A percentile compares a stretch with the other conserved stretches of the same genome.
Conservation (phyloP, 2,113 vertebrate genomes). For the Stegostoma tigrinum region DNA sequence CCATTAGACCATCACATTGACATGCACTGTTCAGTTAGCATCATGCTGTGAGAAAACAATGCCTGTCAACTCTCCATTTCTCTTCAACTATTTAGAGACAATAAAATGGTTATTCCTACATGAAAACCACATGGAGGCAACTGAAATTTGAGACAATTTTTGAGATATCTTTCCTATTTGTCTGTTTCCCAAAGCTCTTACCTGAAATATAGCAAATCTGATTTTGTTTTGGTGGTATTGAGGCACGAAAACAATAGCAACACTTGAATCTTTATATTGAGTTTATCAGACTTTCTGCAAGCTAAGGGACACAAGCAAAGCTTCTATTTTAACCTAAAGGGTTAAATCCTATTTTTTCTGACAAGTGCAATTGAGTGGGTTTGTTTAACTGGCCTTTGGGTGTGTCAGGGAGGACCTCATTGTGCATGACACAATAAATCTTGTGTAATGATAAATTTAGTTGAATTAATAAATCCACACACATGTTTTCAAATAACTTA, state of each 20-base stretch:
- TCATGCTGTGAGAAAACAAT: not conserved
- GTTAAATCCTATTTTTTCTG: not conserved
- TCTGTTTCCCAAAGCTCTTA: not conserved
- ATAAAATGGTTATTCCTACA: not conserved
- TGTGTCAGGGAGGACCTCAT: not conserved
- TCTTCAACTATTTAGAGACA: not conserved
- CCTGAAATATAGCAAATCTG: not conserved
- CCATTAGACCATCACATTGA: no score
- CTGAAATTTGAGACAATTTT: not conserved
- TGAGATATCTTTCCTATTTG: not conserved
- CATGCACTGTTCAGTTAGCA: not conserved
- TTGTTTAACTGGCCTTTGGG: constrained; percentile 22
- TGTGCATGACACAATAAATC: not conserved
- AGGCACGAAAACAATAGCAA: not conserved
- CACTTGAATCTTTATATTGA: not conserved
- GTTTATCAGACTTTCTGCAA: not conserved
- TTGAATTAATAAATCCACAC: not conserved
- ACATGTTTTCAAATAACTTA: not conserved
- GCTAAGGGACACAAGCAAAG: not conserved
- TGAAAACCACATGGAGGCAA: not conserved
- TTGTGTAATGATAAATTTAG: not conserved
- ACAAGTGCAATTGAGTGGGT: not conserved
- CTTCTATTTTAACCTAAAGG: not conserved
- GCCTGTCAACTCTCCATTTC: not conserved
- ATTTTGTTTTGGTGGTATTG: not conserved